These are phyloP conservation scores for Drosophila quinaria DNA, from an alignment of 2,888 invertebrate species.

Conservation along the genomic window DNA sequence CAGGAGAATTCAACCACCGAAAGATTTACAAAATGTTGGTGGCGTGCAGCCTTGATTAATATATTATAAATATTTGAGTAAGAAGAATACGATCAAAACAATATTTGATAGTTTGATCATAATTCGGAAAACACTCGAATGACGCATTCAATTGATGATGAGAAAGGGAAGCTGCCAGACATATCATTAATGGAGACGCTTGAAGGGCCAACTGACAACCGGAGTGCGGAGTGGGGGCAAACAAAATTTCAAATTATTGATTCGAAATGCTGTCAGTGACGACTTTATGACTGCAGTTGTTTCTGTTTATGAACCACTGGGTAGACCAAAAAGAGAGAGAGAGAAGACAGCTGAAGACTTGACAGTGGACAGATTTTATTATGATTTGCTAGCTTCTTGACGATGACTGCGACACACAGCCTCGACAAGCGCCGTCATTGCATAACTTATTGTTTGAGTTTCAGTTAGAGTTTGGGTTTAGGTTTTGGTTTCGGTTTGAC, in stretches of 20 bases:
- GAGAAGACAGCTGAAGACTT: conserved; percentile 63
- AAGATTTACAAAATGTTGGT: not conserved
- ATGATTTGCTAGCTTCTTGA: conserved; percentile 68
- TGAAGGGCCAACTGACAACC: conserved; percentile 27
- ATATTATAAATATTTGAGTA: no score
- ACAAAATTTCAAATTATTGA: conserved; percentile 65
- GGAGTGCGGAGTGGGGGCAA: conserved; percentile 16
- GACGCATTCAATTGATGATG: conserved; percentile 27
- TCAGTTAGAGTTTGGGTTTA: conserved; percentile 22
- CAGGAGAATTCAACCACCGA: no score
- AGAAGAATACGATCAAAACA: not conserved
- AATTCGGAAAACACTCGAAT: conserved; percentile 17
- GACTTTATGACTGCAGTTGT: conserved; percentile 72
- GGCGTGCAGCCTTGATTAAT: no score
- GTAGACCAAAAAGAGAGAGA: conserved; percentile 42
- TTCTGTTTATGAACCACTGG: conserved; percentile 58
- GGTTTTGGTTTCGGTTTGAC: conserved; percentile 45
- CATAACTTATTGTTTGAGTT: conserved; percentile 60
- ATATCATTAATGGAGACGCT: conserved; percentile 43
- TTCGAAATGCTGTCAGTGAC: conserved; percentile 73
- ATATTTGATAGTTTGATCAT: conserved; percentile 16
- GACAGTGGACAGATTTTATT: conserved; percentile 79
- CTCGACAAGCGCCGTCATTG: conserved; percentile 61
- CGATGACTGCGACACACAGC: conserved; percentile 42
- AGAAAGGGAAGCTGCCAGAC: conserved; percentile 36